These are phyloP conservation scores for Oreochromis mossambicus DNA, from an alignment of 2,797 vertebrate species.

Conservation along the genomic window DNA sequence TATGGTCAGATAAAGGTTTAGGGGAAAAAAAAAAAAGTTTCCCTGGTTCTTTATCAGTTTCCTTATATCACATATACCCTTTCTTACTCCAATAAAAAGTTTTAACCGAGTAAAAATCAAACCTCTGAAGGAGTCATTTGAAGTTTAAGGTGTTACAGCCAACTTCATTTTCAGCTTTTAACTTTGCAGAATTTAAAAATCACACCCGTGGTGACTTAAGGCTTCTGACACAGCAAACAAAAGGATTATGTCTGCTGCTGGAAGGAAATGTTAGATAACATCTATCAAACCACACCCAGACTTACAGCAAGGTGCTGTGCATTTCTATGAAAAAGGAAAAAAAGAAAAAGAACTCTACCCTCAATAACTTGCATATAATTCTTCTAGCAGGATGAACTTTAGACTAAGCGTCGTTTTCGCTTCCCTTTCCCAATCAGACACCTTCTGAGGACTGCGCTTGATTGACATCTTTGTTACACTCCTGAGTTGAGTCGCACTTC, in stretches of 20 bases:
- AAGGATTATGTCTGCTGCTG: conserved; percentile 1
- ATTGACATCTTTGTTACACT: not conserved
- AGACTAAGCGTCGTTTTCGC: not conserved
- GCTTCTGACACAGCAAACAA: not conserved
- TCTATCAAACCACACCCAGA: conserved; percentile 21
- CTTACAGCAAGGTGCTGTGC: not conserved
- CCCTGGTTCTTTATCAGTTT: not conserved
- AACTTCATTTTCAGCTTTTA: accelerated
- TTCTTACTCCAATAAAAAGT: not conserved
- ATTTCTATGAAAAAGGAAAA: not conserved
- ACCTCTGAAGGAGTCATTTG: not conserved
- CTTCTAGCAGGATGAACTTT: not conserved
- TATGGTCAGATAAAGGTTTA: not conserved
- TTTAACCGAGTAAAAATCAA: not conserved
- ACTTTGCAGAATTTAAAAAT: not conserved
- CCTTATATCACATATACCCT: not conserved
- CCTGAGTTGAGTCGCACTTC: not conserved
- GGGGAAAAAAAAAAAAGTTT: not conserved
- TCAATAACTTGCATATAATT: too few relatives aligned
- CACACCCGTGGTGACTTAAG: not conserved
- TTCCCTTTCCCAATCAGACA: not conserved
- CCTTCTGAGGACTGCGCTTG: not conserved
- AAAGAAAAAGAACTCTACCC: not conserved
- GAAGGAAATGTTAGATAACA: not conserved
- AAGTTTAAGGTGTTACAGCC: not conserved